Evolutionary conservation across 2,888 invertebrate species (phyloP), one percentile per base, ranked within the genome.

Genomic region (Azorinus chamasolen): DNA sequence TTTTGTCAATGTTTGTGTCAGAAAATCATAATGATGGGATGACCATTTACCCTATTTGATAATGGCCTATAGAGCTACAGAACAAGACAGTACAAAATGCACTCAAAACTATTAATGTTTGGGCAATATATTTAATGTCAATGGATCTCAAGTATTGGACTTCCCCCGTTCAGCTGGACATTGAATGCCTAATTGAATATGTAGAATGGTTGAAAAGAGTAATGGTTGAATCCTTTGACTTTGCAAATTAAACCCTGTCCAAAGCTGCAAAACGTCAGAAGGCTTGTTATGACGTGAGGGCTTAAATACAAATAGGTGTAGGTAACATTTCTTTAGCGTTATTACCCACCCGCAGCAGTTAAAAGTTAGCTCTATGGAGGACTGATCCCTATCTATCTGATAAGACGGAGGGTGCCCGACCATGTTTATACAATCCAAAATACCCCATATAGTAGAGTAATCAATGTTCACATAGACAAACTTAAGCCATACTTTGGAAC

Each of bases 71-170:
- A 43, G 24, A 10, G n/a, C 58, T 2, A 45, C 58, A 16, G 58
- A 39, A 37, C 55, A 55, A 16, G 37, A n/a, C n/a, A 39, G 39
- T n/a, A 55, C 55, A 16, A 55, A 37, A 55, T 55, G n/a, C n/a
- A 39, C 55, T 1, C 39, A 20, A 18, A 55, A 12, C 16, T 18
- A n/a, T 39, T 32, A 18, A 37, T 55, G 37, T 37, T 55, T 22
- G 55, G 55, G 12, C 55, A 37, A 41, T n/a, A 55, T 18, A 20
- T 55, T 16, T n/a, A 8, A 14, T 39, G 37, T 37, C 55, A 12
- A 55, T 55, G 10, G 32, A 55, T 39, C n/a, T 55, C 8, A 55
- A 37, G 55, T 55, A 20, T 55, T 37, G 22, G 5, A 8, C 41
- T 18, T n/a, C 55, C 8, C 55, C 55, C 8, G 55, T 20, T 55